A percentile compares a stretch with the other conserved stretches of the same genome.
These are phyloP conservation scores for Catocala fraxini DNA, from an alignment of 2,888 invertebrate species.

Conservation along the genomic window DNA sequence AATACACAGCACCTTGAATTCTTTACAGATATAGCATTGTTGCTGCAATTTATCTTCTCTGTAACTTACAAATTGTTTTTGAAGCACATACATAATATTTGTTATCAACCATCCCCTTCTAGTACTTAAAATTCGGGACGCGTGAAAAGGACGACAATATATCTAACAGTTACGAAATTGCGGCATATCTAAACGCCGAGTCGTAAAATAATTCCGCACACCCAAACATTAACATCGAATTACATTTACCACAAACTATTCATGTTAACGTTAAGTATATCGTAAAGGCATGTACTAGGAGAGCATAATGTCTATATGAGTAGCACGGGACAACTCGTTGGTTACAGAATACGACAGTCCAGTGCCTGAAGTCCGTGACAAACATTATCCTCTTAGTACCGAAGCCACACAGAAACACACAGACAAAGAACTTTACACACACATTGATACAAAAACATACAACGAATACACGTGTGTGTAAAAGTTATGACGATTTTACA, in stretches of 20 bases:
- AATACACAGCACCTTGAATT: constrained; percentile 16
- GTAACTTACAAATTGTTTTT: constrained; percentile 40
- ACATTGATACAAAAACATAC: not conserved
- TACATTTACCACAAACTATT: constrained; percentile 52
- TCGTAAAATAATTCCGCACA: constrained; percentile 50
- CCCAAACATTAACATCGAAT: constrained; percentile 51
- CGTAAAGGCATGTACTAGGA: constrained; percentile 49
- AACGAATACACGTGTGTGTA: constrained; percentile 10
- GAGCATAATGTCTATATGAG: constrained; percentile 46
- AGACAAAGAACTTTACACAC: not conserved
- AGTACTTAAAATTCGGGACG: constrained; percentile 15
- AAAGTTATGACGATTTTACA: not conserved
- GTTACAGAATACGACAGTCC: constrained; percentile 41
- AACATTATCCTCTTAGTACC: constrained; percentile 23
- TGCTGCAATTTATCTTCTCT: constrained; percentile 43
- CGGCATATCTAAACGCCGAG: constrained; percentile 39
- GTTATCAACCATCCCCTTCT: constrained; percentile 21
- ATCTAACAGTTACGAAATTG: constrained; percentile 38
- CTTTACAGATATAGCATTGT: constrained; percentile 33
- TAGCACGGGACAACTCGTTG: constrained; percentile 51
- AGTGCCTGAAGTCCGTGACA: constrained; percentile 34
- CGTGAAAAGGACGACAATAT: constrained; percentile 19
- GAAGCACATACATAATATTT: constrained; percentile 44
- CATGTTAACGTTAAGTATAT: constrained; percentile 49
- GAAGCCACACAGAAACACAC: constrained; percentile 24